Base-by-base conservation (phyloP, 2,113 vertebrate genomes). In the Saccopteryx leptura region DNA sequence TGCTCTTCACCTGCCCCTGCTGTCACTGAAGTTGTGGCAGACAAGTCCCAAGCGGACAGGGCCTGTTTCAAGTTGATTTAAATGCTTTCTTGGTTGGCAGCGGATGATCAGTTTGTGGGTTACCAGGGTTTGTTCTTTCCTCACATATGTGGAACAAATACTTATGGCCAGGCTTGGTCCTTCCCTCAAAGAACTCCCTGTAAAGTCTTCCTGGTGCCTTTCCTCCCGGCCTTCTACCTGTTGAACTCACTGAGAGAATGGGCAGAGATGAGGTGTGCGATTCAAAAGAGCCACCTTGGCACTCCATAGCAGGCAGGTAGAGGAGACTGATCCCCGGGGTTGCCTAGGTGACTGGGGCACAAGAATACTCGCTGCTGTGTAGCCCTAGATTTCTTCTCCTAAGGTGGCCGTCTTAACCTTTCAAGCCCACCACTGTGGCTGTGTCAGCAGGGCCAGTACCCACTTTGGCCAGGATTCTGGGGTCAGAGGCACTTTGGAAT, bases 1-100 rank as follows among this genome's bases (percentile, higher is more conserved):
- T n/a, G 50, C 68, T 58, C 6, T 90, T 48, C 65, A n/a, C 60
- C 76, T 39, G 48, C 8, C n/a, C 74, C 61, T 52, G 9, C 52
- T 71, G 84, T 72, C 85, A 14, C 3, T 54, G 78, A 39, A 48
- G 28, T 14, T 48, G 52, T 52, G 39, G 31, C 65, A 60, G 76
- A 75, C 63, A 24, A 72, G 58, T 18, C 39, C 14, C 1, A 1
- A 31, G 68, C 31, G 31, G 31, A 33, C 6, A 15, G 56, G 52
- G 46, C 12, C 76, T 72, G 26, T 78, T 33, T 92, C 31, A 50
- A 48, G 82, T 69, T 96, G 26, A 87, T 82, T 89, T 21, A 21
- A 66, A 52, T 28, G 75, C 39, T 60, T 71, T 48, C 69, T 60
- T 56, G 8, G 76, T 48, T 13, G n/a, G 48, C 46, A 28, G 80